These are phyloP conservation scores for Benitochromis conjunctus DNA, from an alignment of 2,113 vertebrate genomes.

Conservation along the genomic window DNA sequence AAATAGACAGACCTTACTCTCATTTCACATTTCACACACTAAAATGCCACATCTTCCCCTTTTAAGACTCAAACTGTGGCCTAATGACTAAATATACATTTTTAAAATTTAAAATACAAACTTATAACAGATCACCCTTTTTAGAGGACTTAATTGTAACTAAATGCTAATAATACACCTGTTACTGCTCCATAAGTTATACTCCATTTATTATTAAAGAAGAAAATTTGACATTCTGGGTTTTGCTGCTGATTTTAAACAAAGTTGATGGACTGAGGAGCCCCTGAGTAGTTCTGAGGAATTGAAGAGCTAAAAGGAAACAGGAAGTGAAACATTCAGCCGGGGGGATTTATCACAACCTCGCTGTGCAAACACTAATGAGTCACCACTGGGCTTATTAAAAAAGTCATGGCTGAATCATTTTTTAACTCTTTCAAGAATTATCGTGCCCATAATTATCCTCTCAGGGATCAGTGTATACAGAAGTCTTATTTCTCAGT, in stretches of 20 bases:
- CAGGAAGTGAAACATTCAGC: neutral
- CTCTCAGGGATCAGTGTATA: neutral
- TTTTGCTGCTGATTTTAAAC: neutral
- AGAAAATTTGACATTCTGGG: neutral
- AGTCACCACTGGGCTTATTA: neutral
- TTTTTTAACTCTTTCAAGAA: neutral
- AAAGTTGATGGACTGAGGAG: neutral
- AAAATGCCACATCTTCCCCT: neutral
- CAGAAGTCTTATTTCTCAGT: neutral
- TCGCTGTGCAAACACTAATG: neutral
- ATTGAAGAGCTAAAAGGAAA: neutral
- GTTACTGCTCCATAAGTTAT: accelerated
- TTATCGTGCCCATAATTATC: neutral
- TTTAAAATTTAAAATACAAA: neutral
- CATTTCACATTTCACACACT: neutral
- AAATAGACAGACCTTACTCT: neutral
- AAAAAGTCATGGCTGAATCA: neutral
- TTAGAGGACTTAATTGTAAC: neutral
- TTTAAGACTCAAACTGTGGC: neutral
- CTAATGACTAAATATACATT: neutral
- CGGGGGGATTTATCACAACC: neutral
- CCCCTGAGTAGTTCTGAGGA: neutral
- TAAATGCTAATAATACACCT: neutral
- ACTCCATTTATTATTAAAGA: accelerated
- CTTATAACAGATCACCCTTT: neutral